Evolutionary conservation across 2,797 vertebrate genomes (phyloP).

Genomic region (Tenualosa thibaudeaui): DNA sequence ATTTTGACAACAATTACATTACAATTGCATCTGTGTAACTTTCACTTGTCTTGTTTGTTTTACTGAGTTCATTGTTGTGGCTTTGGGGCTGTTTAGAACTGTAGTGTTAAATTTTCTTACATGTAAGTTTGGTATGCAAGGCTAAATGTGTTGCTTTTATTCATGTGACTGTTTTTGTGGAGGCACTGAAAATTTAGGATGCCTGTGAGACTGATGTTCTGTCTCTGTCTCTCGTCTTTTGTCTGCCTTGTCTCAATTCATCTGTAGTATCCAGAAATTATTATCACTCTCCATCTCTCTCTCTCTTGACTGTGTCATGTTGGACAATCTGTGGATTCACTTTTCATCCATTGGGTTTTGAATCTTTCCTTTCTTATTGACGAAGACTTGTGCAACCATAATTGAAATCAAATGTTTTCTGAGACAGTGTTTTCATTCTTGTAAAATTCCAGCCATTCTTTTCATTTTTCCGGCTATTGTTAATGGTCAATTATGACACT

Average conservation of each 20-base stretch:
- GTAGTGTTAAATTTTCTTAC: neutral
- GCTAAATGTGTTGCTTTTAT: neutral
- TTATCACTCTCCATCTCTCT: conserved; percentile 39
- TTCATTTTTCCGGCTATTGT: neutral
- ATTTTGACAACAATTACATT: conserved; percentile 4
- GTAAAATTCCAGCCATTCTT: neutral
- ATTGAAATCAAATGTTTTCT: neutral
- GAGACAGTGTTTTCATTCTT: neutral
- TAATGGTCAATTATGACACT: neutral
- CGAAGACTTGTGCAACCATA: neutral
- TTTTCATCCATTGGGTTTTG: neutral
- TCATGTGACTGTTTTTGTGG: neutral
- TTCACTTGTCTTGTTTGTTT: neutral
- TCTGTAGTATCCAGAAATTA: conserved; percentile 21
- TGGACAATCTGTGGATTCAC: neutral
- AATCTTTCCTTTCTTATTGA: neutral
- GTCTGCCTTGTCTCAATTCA: neutral
- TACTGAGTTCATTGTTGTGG: neutral
- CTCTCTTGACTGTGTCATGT: neutral
- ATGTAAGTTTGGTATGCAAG: neutral
- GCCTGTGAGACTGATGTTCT: neutral
- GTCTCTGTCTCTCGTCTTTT: conserved; percentile 32
- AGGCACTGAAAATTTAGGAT: neutral
- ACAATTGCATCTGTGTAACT: neutral
- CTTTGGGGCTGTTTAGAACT: neutral